Evolutionary conservation across 2,888 invertebrate species (phyloP).

Genomic region (Pediacus dermestoides): DNA sequence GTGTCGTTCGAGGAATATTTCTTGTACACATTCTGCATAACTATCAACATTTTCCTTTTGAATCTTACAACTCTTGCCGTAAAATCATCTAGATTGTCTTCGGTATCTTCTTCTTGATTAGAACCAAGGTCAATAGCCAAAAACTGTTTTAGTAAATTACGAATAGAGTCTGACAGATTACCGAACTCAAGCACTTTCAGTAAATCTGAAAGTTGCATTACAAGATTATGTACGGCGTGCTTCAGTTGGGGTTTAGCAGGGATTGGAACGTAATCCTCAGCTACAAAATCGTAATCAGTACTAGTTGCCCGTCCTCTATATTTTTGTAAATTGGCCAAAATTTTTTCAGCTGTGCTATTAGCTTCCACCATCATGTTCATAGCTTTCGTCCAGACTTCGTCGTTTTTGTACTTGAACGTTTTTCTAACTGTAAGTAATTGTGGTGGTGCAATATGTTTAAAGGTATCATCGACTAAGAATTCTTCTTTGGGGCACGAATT

Average conservation of each 20-base stretch:
- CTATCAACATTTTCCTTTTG: constrained; percentile 24
- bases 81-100: constrained; percentile 14
- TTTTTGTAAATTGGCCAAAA: constrained; percentile 31
- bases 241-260: constrained; percentile 16
- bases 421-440: neutral
- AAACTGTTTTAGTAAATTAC: too few species aligned
- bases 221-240: constrained; percentile 33
- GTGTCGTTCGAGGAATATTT: constrained; percentile 23
- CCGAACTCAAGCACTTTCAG: constrained; percentile 30
- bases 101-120: constrained; percentile 13
- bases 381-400: constrained; percentile 36
- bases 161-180: constrained; percentile 25
- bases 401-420: constrained; percentile 32
- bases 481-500: constrained; percentile 57
- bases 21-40: constrained; percentile 34
- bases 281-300: constrained; percentile 32
- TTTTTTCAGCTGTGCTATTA: constrained; percentile 25
- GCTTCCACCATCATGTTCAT: constrained; percentile 26
- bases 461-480: constrained; percentile 30
- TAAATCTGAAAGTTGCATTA: constrained; percentile 25
- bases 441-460: constrained; percentile 5
- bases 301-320: constrained; percentile 28
- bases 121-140: too few species aligned
- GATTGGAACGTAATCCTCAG: constrained; percentile 32
- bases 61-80: constrained; percentile 23